Evolutionary conservation across 2,888 invertebrate genomes (phyloP), one percentile per base, ranked within the genome.

Genomic region (Erynnis tages): DNA sequence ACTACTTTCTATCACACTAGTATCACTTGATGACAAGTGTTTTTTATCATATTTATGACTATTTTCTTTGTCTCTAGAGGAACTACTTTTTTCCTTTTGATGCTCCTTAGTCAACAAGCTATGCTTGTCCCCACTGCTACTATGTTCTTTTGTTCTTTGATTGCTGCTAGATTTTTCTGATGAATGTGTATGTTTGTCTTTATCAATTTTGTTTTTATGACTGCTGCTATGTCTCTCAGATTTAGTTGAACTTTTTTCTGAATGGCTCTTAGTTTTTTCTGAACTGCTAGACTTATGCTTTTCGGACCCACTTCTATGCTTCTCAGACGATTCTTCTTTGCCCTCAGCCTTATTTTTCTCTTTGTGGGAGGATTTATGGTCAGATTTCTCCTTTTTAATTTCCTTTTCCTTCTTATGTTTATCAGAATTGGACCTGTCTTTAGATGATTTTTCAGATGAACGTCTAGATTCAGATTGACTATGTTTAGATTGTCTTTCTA

Each of bases 81-180:
- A 79, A 69, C 71, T 78, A 68, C 72, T 76, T 41, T 61, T 77
- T 38, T 83, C 82, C 66, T 77, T 83, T 56, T 74, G 69, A 61
- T 77, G 84, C 19, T 86, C 86, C 57, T 78, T 83, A 61, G 71
- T 77, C 23, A 80, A 80, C 59, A 79, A 79, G 70, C 73, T 79
- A 58, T 78, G 72, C 65, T 77, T 86, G 54, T 85, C 82, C 61
- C 79, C 82, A 70, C 74, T 78, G 69, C 65, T 71, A 56, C 65
- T 74, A 67, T 66, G 71, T 57, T 79, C 77, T 63, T 76, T 81
- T 61, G 71, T 70, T 57, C 65, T 65, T 35, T 76, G 68, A 63
- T 70, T 82, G 30, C 77, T 70, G 66, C 66, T 76, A 38, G 72
- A 65, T 53, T 73, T 79, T 23, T 78, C 79, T 57, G 73, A 71